Conservation (phyloP, 1,140 invertebrate genomes). For the Apis dorsata region DNA sequence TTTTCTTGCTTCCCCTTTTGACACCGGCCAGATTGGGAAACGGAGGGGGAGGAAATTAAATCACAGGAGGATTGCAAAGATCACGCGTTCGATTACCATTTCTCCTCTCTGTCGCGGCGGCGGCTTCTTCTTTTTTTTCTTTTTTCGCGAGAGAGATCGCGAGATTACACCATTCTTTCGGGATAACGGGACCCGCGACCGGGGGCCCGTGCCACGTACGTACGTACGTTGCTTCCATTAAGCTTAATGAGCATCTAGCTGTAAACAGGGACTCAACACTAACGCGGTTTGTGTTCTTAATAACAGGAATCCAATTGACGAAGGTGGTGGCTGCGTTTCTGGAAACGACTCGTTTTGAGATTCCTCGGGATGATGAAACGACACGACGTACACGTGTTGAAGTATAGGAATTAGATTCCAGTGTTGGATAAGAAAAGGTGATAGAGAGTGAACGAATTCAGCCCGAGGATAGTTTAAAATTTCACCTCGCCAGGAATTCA, state of each 20-base stretch:
- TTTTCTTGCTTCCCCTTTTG: conserved; percentile 39
- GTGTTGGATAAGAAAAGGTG: background rate
- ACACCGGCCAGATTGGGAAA: conserved; percentile 27
- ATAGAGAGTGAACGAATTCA: conserved; percentile 27
- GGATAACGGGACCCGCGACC: conserved; percentile 7
- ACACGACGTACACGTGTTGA: background rate
- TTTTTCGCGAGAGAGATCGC: background rate
- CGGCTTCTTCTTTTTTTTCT: background rate
- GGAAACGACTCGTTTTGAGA: background rate
- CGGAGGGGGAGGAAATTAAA: conserved; percentile 17
- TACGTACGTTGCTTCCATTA: background rate
- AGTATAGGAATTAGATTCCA: background rate
- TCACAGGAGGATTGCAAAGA: conserved; percentile 3
- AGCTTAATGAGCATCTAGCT: conserved; percentile 4
- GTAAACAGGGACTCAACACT: conserved; percentile 9
- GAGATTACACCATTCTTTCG: conserved; percentile 19
- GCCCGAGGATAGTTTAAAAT: conserved; percentile 15
- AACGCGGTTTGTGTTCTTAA: background rate
- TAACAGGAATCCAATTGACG: conserved; percentile 6
- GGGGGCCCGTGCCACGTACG: too few species aligned
- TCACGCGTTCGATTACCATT: background rate
- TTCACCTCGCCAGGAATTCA: conserved; percentile 22
- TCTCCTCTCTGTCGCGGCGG: background rate
- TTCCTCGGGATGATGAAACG: background rate
- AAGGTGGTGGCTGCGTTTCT: background rate